Percentiles rank a stretch among this genome's conserved stretches.
Evolutionary conservation across 2,113 vertebrate genomes (phyloP).

Genomic region (Acrocephalus kingi): DNA sequence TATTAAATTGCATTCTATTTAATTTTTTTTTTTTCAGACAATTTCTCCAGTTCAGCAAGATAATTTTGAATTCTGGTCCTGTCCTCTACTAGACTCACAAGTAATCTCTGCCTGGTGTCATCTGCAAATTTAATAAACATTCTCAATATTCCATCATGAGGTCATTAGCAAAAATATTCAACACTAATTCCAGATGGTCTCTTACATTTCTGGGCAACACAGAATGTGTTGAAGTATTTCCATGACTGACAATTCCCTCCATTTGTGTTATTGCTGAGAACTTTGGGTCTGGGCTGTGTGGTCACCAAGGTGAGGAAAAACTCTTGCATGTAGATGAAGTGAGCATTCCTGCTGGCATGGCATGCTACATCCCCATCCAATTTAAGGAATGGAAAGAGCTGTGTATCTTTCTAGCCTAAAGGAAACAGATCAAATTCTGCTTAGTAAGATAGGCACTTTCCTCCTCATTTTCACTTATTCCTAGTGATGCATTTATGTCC

Average conservation of each 20-base stretch:
- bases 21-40: background rate
- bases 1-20: background rate
- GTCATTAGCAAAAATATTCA: conserved; percentile 63
- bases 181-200: conserved; percentile 66
- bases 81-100: conserved; percentile 34
- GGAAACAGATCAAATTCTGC: background rate
- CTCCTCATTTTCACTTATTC: background rate
- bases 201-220: conserved; percentile 61
- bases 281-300: conserved; percentile 13
- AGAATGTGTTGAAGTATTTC: conserved; percentile 58
- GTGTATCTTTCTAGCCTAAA: background rate
- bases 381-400: background rate
- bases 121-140: conserved; percentile 61
- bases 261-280: conserved; percentile 29
- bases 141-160: conserved; percentile 42
- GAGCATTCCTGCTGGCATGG: conserved; percentile 51
- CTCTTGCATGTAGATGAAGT: conserved; percentile 62
- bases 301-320: conserved; percentile 38
- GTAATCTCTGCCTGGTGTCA: conserved; percentile 42
- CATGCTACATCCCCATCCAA: background rate
- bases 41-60: conserved; percentile 1
- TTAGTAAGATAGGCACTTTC: background rate
- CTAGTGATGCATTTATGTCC: background rate
- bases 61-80: conserved; percentile 55
- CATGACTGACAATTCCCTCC: conserved; percentile 50